These are phyloP conservation scores for Heliothis virescens DNA, from an alignment of 1,140 invertebrate species.

Conservation along the genomic window DNA sequence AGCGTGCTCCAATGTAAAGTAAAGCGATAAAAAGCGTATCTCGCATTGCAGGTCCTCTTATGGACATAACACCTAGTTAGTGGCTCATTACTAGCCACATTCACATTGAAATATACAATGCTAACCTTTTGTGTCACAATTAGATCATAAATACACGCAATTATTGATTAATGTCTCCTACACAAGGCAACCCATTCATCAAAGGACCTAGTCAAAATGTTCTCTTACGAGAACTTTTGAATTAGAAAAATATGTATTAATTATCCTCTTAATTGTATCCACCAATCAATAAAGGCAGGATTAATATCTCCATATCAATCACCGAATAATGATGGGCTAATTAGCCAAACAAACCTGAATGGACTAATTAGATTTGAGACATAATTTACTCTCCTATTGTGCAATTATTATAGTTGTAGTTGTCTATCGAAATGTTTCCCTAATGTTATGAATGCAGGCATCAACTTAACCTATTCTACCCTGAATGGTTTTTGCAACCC, in stretches of 20 bases:
- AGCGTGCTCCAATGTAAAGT: slow-evolving; percentile 11
- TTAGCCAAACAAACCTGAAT: slow-evolving; percentile 8
- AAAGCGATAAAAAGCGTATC: slow-evolving; percentile 13
- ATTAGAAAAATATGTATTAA: too few relatives aligned
- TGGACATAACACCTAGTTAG: not conserved
- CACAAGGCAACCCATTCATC: too few relatives aligned
- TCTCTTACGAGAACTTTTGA: too few relatives aligned
- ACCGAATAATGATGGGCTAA: not conserved
- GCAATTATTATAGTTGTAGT: not conserved
- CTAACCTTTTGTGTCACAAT: too few relatives aligned
- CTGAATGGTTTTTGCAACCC: too few relatives aligned
- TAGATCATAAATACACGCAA: too few relatives aligned
- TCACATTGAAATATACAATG: not conserved
- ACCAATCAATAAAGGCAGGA: not conserved
- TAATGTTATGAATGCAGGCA: not conserved
- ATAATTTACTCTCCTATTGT: slow-evolving; percentile 14
- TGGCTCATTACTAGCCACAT: not conserved
- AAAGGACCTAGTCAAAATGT: too few relatives aligned
- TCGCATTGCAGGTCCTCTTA: not conserved
- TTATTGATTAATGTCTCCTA: too few relatives aligned
- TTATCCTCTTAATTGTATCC: not conserved
- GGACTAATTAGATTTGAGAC: not conserved
- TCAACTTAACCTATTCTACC: too few relatives aligned
- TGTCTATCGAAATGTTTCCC: slow-evolving; percentile 10
- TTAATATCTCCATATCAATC: not conserved